Conservation (phyloP, 1,140 invertebrate genomes). For the Steinernema feltiae region DNA sequence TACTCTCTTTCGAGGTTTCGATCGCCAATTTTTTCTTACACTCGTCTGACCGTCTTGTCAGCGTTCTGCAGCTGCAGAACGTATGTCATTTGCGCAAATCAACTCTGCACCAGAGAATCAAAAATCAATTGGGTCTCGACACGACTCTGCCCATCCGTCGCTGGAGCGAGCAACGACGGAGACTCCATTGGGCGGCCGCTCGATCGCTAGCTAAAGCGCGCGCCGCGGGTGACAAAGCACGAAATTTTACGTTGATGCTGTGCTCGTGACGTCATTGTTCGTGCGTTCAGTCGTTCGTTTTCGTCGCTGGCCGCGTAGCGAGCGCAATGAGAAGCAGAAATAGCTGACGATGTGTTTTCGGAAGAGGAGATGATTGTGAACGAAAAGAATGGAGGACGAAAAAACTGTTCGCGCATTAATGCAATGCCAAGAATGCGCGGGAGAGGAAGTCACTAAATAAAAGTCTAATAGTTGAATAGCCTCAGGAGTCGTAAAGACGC, state of each 20-base stretch:
- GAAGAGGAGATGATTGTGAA: background rate
- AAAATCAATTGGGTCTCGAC: too few species aligned
- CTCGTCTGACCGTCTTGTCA: too few species aligned
- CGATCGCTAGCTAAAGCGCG: background rate
- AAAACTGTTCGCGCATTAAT: background rate
- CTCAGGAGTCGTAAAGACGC: too few species aligned
- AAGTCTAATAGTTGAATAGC: too few species aligned
- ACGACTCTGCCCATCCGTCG: too few species aligned
- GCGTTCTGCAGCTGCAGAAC: too few species aligned
- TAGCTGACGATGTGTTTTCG: background rate
- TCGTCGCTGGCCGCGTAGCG: background rate
- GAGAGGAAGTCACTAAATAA: background rate
- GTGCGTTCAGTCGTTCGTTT: constrained; percentile 8
- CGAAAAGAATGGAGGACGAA: background rate
- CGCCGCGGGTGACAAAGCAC: background rate
- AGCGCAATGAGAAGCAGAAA: background rate
- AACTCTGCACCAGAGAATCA: too few species aligned
- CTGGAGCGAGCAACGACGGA: background rate
- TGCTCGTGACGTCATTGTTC: background rate
- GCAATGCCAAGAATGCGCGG: background rate
- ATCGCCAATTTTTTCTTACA: too few species aligned
- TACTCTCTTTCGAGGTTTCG: too few species aligned
- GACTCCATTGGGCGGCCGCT: background rate
- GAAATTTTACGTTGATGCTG: background rate
- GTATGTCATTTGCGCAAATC: too few species aligned